Conservation (phyloP, 1,140 invertebrate genomes). For the Platorchestia sp. region DNA sequence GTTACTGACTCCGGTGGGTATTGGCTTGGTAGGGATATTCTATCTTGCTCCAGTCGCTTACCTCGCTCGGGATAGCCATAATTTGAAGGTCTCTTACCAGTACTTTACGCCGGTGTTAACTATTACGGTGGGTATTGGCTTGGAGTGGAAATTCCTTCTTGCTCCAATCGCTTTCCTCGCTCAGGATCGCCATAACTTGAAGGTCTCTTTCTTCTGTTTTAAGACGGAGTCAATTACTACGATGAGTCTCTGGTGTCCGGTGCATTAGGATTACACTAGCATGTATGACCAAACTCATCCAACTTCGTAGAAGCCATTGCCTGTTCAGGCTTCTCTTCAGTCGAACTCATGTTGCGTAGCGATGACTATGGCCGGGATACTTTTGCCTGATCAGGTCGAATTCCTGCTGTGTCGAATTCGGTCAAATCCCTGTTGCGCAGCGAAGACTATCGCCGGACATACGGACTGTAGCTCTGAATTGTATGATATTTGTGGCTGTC, state of each 20-base stretch:
- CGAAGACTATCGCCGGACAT: neutral
- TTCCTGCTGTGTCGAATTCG: no score
- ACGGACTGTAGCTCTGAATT: neutral
- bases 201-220: neutral
- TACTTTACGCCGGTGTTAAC: no score
- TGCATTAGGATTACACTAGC: neutral
- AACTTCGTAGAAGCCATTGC: neutral
- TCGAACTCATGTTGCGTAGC: neutral
- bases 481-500: neutral
- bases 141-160: neutral
- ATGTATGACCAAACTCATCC: neutral
- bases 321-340: neutral
- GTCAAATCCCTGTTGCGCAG: neutral
- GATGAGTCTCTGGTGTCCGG: neutral
- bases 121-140: no score
- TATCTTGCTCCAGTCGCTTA: no score
- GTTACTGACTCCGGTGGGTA: neutral
- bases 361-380: neutral
- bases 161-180: neutral
- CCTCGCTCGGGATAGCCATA: no score
- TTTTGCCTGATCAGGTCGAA: no score
- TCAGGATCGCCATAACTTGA: neutral
- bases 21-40: no score
- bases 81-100: no score
- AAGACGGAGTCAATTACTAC: neutral